Conservation (phyloP, 2,888 invertebrate genomes). For the Morpho achilles region DNA sequence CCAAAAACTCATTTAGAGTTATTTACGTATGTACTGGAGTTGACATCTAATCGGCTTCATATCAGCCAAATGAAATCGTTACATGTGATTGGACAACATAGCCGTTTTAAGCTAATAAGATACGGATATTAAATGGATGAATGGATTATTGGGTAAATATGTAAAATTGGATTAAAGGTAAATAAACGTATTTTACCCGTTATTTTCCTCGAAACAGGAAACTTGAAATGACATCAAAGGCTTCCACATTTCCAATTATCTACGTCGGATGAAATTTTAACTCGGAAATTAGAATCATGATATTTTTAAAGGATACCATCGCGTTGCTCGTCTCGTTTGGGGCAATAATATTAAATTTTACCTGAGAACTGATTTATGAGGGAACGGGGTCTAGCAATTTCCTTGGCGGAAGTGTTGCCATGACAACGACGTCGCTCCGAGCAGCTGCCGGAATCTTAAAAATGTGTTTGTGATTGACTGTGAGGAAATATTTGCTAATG, state of each 20-base stretch:
- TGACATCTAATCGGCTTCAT: no score
- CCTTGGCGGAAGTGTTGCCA: slow-evolving; percentile 57
- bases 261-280: slow-evolving; percentile 3
- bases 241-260: slow-evolving; percentile 3
- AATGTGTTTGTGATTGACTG: slow-evolving; percentile 3
- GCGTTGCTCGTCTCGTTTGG: slow-evolving; percentile 11
- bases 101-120: no score
- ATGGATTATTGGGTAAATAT: no score
- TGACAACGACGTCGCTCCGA: slow-evolving; percentile 34
- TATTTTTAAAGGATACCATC: slow-evolving; percentile 16
- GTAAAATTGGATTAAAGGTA: neutral
- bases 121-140: no score
- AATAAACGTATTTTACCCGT: slow-evolving; percentile 1
- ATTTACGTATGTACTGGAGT: no score
- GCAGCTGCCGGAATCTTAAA: slow-evolving; percentile 3
- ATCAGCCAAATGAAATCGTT: no score
- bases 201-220: slow-evolving; percentile 3
- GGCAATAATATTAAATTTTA: slow-evolving; percentile 55
- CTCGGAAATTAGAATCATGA: slow-evolving; percentile 14
- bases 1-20: no score
- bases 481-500: neutral
- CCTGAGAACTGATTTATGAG: slow-evolving; percentile 63
- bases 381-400: slow-evolving; percentile 61
- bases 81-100: no score
- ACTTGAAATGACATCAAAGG: slow-evolving; percentile 13